Evolutionary conservation across 2,888 invertebrate species (phyloP).

Genomic region (Platypus cylindrus): DNA sequence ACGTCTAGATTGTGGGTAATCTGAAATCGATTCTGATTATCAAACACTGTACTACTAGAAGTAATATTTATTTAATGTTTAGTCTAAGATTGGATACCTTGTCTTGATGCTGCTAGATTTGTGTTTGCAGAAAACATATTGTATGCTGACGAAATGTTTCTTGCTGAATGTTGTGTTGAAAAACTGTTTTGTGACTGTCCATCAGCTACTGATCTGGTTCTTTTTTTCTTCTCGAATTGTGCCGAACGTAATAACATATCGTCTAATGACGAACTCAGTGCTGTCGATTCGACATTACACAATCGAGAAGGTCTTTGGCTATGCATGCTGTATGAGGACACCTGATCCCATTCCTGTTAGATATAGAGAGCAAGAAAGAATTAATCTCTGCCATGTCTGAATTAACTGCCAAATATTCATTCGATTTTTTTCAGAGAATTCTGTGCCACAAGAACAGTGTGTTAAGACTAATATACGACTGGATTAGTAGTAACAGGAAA

Average conservation of each 20-base stretch:
- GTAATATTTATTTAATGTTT: too few relatives aligned
- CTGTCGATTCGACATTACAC: slow-evolving; percentile 53
- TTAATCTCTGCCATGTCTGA: too few relatives aligned
- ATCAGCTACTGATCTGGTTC: slow-evolving; percentile 65
- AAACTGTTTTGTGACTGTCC: slow-evolving; percentile 85
- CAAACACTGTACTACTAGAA: too few relatives aligned
- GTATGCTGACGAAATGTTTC: too few relatives aligned
- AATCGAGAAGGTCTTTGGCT: slow-evolving; percentile 81
- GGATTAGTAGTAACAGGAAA: too few relatives aligned
- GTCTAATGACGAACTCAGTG: slow-evolving; percentile 53
- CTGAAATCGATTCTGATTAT: too few relatives aligned
- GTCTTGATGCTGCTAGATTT: slow-evolving; percentile 63
- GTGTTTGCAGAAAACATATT: slow-evolving; percentile 48
- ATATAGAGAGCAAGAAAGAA: background rate
- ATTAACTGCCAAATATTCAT: too few relatives aligned
- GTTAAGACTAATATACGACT: too few relatives aligned
- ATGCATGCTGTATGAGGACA: slow-evolving; percentile 82
- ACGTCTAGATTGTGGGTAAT: slow-evolving; percentile 73
- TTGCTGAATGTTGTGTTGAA: slow-evolving; percentile 67
- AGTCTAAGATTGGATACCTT: slow-evolving; percentile 36
- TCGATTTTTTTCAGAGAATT: too few relatives aligned
- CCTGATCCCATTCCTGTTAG: slow-evolving; percentile 65
- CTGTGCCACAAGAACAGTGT: too few relatives aligned
- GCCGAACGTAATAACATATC: slow-evolving; percentile 55
- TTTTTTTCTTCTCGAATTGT: slow-evolving; percentile 59